Evolutionary conservation across 2,888 invertebrate genomes (phyloP), one percentile per base, ranked within the genome.

Genomic region (Anticlea derivata): DNA sequence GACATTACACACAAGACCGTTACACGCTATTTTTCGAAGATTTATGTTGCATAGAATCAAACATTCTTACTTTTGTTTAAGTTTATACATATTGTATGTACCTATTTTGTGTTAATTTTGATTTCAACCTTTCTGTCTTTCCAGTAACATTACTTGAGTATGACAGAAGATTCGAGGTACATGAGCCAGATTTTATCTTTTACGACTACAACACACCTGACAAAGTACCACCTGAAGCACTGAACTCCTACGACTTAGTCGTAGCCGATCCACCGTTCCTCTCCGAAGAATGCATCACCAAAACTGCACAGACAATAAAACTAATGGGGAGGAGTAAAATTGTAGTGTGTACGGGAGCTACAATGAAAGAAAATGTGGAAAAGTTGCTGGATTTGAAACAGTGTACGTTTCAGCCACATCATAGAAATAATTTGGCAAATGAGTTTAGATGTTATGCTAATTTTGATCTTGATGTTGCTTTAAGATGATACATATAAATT

Each of bases 241-340:
- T 86, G 1, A 83, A 86, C 12, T 76, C 86, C 34, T 98, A 94
- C 78, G 96, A 98, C 80, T 75, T 99, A 13, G 95, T 99, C 0
- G 91, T 99, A 44, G 97, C 96, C 0, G 99, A 99, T 86, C 99
- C 99, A 0, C 99, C 99, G 0, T 99, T 98, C 83, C 90, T 99
- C 1, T 96, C 98, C 0, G 95, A 97, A 63, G 98, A 98, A 77
- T 99, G 99, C 80, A 91, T 98, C 37, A 92, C 93, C 0, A 98
- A 98, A 88, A 95, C 95, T 0, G 93, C 96, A 0, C 84, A 93
- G 50, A 97, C 97, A 0, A 93, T 98, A 1, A 94, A 93, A 62
- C 93, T 93, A 64, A 78, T 99, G 43, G 83, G 93, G 0, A 96
- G 94, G 74, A 92, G 93, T 6, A 95, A 95, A 75, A 93, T 98